Base-by-base conservation (phyloP, 2,113 vertebrate genomes). In the Gasterosteus aculeatus region DNA sequence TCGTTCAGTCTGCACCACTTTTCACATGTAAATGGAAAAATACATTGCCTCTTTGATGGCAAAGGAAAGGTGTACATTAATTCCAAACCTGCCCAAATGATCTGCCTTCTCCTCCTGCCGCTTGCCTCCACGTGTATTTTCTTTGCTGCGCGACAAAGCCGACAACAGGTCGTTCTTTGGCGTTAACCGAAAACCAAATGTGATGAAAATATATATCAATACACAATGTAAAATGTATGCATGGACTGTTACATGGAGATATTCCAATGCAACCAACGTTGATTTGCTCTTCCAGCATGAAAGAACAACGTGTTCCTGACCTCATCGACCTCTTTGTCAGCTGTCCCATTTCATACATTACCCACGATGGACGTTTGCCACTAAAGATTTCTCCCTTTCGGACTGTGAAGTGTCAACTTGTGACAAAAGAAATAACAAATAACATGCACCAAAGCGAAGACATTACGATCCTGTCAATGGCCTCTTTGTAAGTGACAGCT, bases 401-500 rank as follows among this genome's bases (percentile, higher is more conserved):
- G 47, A 22, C 2, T 10, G 22, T 12, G 35, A 69, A 82, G 70
- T 54, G 72, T 59, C n/a, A 10, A 75, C 57, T 64, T 31, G 9
- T 47, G 72, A n/a, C 14, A 49, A 54, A 19, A 51, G 69, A 73
- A 77, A 41, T 26, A 29, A 26, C 26, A 57, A 31, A 49, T 10
- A 15, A 65, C 5, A 41, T 41, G 51, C 72, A 84, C 65, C 39
- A 75, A 60, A 77, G 61, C 46, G 33, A 71, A 77, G 69, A 67
- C 61, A 87, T 77, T 4, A 41, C 6, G 29, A 54, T 57, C 31
- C 39, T 57, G 33, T 57, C 58, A 42, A 61, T 58, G 53, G 67
- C 54, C 7, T 4, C 22, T 73, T 46, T 42, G 31, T 81, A 82
- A 85, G 9, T 76, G 76, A 68, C 80, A 53, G 65, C 78, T 70